Evolutionary conservation across 2,888 invertebrate genomes (phyloP).

Genomic region (Scaptomyza cyrtandrae): DNA sequence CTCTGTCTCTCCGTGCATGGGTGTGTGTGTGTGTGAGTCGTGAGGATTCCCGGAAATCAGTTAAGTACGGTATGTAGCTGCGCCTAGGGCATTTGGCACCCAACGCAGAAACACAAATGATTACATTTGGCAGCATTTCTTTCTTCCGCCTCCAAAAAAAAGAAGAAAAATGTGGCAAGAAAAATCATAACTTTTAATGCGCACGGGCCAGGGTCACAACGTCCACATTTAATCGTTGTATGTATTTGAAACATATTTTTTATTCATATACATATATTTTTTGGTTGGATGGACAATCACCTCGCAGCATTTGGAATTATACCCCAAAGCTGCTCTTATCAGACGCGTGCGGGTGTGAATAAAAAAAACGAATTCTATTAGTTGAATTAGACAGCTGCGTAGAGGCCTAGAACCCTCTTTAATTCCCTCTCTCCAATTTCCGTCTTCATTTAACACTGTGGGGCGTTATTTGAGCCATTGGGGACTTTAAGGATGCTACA

Average conservation of each 20-base stretch:
- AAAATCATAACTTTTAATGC: constrained; percentile 60
- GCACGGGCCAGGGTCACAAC: constrained; percentile 7
- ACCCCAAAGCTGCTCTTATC: constrained; percentile 45
- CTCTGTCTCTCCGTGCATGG: no score
- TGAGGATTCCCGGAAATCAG: constrained; percentile 70
- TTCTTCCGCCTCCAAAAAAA: constrained; percentile 25
- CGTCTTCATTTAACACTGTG: constrained; percentile 2
- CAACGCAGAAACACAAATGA: constrained; percentile 60
- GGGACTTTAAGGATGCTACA: constrained; percentile 22
- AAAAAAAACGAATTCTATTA: constrained; percentile 61
- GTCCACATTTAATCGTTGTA: not conserved
- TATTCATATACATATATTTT: constrained; percentile 9
- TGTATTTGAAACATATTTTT: constrained; percentile 47
- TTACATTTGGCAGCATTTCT: constrained; percentile 57
- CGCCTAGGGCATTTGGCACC: constrained; percentile 60
- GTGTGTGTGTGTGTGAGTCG: constrained; percentile 22
- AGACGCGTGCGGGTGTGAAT: constrained; percentile 61
- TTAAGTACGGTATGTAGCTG: constrained; percentile 66
- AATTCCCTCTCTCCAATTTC: no score
- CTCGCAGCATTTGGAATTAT: constrained; percentile 16
- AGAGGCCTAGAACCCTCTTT: constrained; percentile 7
- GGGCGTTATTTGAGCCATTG: constrained; percentile 34
- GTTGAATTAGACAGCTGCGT: constrained; percentile 66
- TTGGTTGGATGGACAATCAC: constrained; percentile 16
- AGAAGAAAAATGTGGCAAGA: constrained; percentile 30